These are phyloP conservation scores for Apamea anceps DNA, from an alignment of 2,888 invertebrate genomes.

Conservation along the genomic window DNA sequence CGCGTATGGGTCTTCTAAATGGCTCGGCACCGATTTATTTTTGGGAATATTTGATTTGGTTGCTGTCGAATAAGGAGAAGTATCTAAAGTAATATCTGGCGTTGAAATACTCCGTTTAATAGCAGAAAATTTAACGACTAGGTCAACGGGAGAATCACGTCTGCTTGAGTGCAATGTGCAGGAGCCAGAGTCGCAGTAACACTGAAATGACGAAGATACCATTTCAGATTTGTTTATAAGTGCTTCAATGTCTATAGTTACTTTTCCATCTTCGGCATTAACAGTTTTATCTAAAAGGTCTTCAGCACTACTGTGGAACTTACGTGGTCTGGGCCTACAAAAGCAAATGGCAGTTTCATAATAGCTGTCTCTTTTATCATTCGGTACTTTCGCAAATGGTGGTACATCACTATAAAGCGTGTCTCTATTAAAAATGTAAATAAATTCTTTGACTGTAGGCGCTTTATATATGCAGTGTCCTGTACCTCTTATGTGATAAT, in stretches of 20 bases:
- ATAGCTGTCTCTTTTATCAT: constrained; percentile 82
- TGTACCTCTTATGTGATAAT: constrained; percentile 87
- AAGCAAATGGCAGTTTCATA: constrained; percentile 89
- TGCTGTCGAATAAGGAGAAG: constrained; percentile 80
- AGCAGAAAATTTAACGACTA: constrained; percentile 85
- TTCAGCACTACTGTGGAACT: constrained; percentile 86
- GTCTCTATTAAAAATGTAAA: constrained; percentile 87
- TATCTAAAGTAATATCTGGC: constrained; percentile 84
- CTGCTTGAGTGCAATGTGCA: constrained; percentile 83
- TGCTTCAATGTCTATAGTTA: constrained; percentile 79
- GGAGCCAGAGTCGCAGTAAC: constrained; percentile 84
- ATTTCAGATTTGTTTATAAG: constrained; percentile 79
- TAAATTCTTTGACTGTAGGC: constrained; percentile 85
- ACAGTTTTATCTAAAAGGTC: constrained; percentile 80
- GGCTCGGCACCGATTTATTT: constrained; percentile 83
- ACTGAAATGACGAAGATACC: constrained; percentile 82
- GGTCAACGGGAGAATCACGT: constrained; percentile 77
- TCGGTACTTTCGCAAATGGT: constrained; percentile 79
- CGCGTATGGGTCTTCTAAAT: constrained; percentile 84
- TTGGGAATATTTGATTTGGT: constrained; percentile 75
- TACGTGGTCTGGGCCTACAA: constrained; percentile 83
- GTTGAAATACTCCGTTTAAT: constrained; percentile 87
- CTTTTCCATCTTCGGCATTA: constrained; percentile 76
- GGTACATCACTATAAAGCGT: constrained; percentile 81
- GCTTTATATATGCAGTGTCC: constrained; percentile 87